Evolutionary conservation across 2,113 vertebrate genomes (phyloP).

Genomic region (Polypterus bichir): DNA sequence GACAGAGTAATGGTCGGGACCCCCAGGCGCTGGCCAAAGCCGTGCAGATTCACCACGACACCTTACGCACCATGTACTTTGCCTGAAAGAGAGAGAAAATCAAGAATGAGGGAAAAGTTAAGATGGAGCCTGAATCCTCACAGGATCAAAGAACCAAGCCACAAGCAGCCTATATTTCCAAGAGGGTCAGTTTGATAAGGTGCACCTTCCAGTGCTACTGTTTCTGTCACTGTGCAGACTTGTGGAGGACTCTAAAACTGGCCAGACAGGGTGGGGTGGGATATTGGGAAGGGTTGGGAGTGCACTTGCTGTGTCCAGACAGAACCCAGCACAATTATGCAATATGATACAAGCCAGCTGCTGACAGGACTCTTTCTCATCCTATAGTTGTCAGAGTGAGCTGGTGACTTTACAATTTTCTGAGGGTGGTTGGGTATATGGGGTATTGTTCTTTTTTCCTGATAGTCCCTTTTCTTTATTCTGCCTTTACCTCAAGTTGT

Average conservation of each 20-base stretch:
- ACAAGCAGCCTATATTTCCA: conserved; percentile 59
- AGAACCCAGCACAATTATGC: conserved; percentile 92
- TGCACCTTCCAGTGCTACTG: conserved; percentile 51
- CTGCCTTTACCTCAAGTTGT: conserved; percentile 72
- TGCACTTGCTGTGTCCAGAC: conserved; percentile 44
- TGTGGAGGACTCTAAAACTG: conserved; percentile 32
- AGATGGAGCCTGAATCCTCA: conserved; percentile 28
- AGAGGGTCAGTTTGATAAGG: conserved; percentile 48
- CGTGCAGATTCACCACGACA: conserved; percentile 98
- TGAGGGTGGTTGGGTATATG: not conserved
- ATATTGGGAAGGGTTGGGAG: conserved; percentile 17
- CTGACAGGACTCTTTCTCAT: conserved; percentile 44
- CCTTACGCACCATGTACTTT: conserved; percentile 99
- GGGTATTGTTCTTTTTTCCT: conserved; percentile 17
- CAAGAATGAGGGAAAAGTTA: conserved; percentile 14
- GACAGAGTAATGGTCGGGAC: conserved; percentile 95
- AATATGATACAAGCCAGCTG: conserved; percentile 97
- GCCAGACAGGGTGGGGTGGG: no score
- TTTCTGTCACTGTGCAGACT: conserved; percentile 66
- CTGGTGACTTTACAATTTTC: conserved; percentile 13
- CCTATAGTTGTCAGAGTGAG: conserved; percentile 12
- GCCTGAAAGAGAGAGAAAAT: conserved; percentile 56
- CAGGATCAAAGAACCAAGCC: conserved; percentile 41
- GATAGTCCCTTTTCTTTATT: conserved; percentile 49
- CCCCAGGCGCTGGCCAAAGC: conserved; percentile 97